A percentile compares a stretch with the other conserved stretches of the same genome.
Evolutionary conservation across 2,888 invertebrate genomes (phyloP).

Genomic region (Resseliella maxima): DNA sequence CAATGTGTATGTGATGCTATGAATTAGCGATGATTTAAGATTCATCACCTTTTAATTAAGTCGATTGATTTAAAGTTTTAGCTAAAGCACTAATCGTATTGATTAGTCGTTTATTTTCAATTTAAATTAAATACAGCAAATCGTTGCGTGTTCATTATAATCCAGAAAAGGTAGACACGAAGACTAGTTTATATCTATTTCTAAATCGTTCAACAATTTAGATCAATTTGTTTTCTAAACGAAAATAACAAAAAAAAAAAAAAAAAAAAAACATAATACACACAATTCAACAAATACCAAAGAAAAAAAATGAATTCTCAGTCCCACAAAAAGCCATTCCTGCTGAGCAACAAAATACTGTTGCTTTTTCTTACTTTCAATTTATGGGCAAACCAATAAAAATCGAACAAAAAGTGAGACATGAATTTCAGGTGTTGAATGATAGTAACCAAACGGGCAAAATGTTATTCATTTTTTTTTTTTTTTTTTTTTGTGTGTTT

Average conservation of each 20-base stretch:
- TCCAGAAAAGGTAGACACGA: neutral
- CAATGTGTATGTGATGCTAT: neutral
- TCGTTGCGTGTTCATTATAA: neutral
- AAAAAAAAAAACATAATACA: neutral
- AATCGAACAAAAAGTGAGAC: neutral
- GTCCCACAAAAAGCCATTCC: neutral
- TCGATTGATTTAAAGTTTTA: neutral
- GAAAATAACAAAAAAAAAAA: no score
- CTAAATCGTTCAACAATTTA: neutral
- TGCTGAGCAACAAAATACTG: neutral
- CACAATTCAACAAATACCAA: no score
- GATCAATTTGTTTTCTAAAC: neutral
- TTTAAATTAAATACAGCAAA: neutral
- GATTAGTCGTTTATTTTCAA: slow-evolving; percentile 37
- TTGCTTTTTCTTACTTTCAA: neutral
- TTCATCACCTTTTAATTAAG: slow-evolving; percentile 27
- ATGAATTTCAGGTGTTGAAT: neutral
- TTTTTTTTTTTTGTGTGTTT: no score
- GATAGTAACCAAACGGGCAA: neutral
- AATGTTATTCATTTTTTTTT: neutral
- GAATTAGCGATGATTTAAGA: neutral
- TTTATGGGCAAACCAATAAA: slow-evolving; percentile 10
- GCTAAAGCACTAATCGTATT: neutral
- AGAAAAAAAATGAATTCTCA: no score
- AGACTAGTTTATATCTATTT: neutral